Percentiles rank a stretch among this genome's conserved stretches.
phyloP scores from a whole-genome alignment of 2,888 invertebrate species.

The Drosophila nr. medialis region DNA sequence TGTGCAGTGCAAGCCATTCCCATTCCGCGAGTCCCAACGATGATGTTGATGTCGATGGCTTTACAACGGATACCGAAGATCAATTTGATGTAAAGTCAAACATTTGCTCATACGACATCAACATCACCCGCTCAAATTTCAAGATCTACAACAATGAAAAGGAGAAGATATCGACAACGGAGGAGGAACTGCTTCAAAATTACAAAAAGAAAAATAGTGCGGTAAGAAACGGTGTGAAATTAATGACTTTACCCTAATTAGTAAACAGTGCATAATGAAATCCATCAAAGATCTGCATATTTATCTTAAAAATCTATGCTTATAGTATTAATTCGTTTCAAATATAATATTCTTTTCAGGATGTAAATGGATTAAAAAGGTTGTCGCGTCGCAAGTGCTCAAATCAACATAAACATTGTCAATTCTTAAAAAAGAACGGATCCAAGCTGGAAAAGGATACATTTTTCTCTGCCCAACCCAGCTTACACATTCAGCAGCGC shows the following conservation, averaged over 20 bases:
- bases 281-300: neutral
- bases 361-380: constrained; percentile 31
- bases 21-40: constrained; percentile 50
- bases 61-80: constrained; percentile 65
- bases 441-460: constrained; percentile 35
- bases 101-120: constrained; percentile 45
- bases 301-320: neutral
- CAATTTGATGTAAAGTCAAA: constrained; percentile 50
- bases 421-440: constrained; percentile 27
- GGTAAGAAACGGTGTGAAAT: constrained; percentile 31
- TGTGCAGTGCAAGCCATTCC: constrained; percentile 34
- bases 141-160: constrained; percentile 28
- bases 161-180: constrained; percentile 13
- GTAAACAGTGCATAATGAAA: neutral
- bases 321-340: constrained; percentile 1
- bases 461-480: constrained; percentile 30
- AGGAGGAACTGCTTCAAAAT: constrained; percentile 18
- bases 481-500: constrained; percentile 57
- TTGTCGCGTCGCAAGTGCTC: constrained; percentile 40
- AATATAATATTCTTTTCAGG: constrained; percentile 27
- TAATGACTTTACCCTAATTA: neutral
- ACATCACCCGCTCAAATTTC: constrained; percentile 30
- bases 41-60: constrained; percentile 66
- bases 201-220: constrained; percentile 37
- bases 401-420: constrained; percentile 25